Percentiles rank a stretch among this genome's conserved stretches.
phyloP scores from a whole-genome alignment of 2,888 invertebrate genomes.

The Griposia aprilina region DNA sequence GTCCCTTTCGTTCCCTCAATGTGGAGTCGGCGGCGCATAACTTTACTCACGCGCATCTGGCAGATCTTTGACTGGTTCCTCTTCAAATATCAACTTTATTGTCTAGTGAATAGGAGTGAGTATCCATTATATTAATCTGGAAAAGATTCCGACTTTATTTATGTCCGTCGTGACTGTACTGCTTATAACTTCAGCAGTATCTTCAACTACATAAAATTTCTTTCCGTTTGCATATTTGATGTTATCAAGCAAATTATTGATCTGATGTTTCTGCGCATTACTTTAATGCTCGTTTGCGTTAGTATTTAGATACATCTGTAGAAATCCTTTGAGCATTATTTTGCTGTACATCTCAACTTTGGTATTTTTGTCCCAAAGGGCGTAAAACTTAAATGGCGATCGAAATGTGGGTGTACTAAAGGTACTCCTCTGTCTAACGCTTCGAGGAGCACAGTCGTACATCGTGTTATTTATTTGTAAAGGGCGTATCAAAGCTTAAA shows the following conservation, averaged over 20 bases:
- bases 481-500: not conserved
- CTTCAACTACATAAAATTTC: conserved; percentile 55
- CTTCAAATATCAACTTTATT: conserved; percentile 69
- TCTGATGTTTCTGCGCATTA: conserved; percentile 43
- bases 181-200: conserved; percentile 67
- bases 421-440: not conserved
- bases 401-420: not conserved
- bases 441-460: not conserved
- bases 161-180: conserved; percentile 88
- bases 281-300: conserved; percentile 17
- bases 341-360: not conserved
- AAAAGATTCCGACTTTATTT: conserved; percentile 84
- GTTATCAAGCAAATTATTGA: conserved; percentile 63
- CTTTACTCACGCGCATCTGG: conserved; percentile 84
- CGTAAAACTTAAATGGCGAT: not conserved
- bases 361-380: not conserved
- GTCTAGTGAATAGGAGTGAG: conserved; percentile 59
- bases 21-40: conserved; percentile 60
- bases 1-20: conserved; percentile 68
- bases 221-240: conserved; percentile 64
- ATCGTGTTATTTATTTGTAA: not conserved
- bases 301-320: conserved; percentile 1
- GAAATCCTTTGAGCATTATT: not conserved
- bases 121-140: conserved; percentile 66
- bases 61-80: conserved; percentile 61